These are phyloP conservation scores for Caenorhabditis macrosperma DNA, from an alignment of 2,888 invertebrate genomes.

Conservation along the genomic window DNA sequence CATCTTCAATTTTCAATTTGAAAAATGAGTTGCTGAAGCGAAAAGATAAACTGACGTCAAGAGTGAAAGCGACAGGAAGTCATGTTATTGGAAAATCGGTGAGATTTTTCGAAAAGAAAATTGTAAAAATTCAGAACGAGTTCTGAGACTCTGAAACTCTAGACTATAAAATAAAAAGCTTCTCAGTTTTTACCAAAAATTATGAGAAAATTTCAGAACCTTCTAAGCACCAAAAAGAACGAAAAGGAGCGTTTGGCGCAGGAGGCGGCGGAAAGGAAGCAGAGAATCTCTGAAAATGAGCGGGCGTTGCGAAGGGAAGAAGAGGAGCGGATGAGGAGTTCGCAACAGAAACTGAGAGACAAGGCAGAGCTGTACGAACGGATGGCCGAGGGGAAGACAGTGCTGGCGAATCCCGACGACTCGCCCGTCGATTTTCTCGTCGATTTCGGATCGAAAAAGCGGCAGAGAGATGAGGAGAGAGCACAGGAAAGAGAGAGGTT, in stretches of 20 bases:
- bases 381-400: constrained; percentile 65
- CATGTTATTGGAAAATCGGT: constrained; percentile 49
- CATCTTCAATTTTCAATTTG: constrained; percentile 57
- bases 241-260: constrained; percentile 55
- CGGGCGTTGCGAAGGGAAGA: constrained; percentile 66
- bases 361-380: constrained; percentile 72
- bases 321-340: constrained; percentile 42
- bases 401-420: constrained; percentile 64
- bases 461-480: constrained; percentile 26
- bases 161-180: not conserved
- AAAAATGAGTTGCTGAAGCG: constrained; percentile 61
- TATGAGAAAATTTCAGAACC: constrained; percentile 37
- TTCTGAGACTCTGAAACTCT: too few relatives aligned
- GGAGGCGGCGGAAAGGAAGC: constrained; percentile 43
- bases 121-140: too few relatives aligned
- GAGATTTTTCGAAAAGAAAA: not conserved
- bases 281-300: constrained; percentile 60
- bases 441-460: constrained; percentile 70
- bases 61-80: constrained; percentile 10
- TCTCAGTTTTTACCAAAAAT: not conserved
- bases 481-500: constrained; percentile 18
- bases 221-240: constrained; percentile 57
- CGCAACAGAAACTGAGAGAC: constrained; percentile 56
- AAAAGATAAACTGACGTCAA: constrained; percentile 15
- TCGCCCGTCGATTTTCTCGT: constrained; percentile 68